Conservation (phyloP, 2,888 invertebrate species). For the Oscheius sp. region DNA sequence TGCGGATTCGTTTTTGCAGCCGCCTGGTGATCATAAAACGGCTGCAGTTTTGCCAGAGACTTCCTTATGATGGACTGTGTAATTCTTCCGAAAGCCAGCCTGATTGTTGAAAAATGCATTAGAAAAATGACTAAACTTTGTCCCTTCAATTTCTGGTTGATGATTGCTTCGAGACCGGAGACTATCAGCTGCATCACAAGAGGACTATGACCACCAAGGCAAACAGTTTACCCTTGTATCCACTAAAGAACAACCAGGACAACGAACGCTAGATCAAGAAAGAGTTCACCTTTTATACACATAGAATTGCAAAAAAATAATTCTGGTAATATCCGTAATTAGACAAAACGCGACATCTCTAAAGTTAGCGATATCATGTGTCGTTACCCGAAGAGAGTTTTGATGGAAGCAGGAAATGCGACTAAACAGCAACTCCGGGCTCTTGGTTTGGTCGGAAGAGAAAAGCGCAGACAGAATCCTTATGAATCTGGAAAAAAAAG, state of each 20-base stretch:
- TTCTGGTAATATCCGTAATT: conserved; percentile 3
- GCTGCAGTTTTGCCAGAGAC: no score
- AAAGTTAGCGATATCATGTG: not conserved
- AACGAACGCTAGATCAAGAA: not conserved
- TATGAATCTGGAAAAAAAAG: conserved; percentile 49
- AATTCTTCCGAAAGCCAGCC: no score
- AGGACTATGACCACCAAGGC: no score
- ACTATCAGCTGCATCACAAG: no score
- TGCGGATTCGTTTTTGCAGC: no score
- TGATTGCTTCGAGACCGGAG: no score
- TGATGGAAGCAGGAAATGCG: not conserved
- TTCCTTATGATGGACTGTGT: not conserved
- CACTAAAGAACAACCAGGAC: not conserved
- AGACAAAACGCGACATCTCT: not conserved
- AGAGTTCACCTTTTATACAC: not conserved
- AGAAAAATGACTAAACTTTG: not conserved
- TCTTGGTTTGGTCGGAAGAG: conserved; percentile 43
- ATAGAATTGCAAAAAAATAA: not conserved
- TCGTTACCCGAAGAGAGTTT: conserved; percentile 9
- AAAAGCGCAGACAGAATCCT: conserved; percentile 53
- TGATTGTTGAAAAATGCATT: no score
- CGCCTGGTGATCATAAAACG: no score
- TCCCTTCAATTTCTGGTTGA: no score
- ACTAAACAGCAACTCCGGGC: conserved; percentile 16
- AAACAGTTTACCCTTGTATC: not conserved